phyloP scores from a whole-genome alignment of 2,888 invertebrate species.

The Plagodis pulveraria region DNA sequence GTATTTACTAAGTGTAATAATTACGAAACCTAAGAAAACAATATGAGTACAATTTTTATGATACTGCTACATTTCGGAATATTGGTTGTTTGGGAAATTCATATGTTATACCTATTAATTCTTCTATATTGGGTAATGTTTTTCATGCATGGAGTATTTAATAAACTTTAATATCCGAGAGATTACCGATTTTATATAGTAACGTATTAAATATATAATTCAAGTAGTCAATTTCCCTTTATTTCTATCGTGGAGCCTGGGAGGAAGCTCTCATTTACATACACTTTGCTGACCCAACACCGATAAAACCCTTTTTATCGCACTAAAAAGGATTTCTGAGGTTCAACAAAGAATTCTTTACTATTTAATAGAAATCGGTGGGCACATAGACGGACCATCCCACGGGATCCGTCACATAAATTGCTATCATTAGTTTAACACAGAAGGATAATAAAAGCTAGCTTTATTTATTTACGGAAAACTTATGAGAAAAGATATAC shows the following conservation, averaged over 20 bases:
- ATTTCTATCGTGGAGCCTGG: constrained; percentile 65
- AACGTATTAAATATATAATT: constrained; percentile 47
- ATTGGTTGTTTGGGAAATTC: no score
- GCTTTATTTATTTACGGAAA: constrained; percentile 31
- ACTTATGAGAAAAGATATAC: constrained; percentile 20
- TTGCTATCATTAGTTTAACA: constrained; percentile 44
- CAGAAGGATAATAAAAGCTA: constrained; percentile 37
- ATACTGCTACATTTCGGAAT: no score
- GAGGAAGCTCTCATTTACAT: constrained; percentile 74
- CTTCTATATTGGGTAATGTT: constrained; percentile 1
- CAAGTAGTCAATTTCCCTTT: constrained; percentile 65
- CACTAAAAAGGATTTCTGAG: constrained; percentile 71
- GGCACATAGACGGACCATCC: constrained; percentile 43
- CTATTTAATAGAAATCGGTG: constrained; percentile 61
- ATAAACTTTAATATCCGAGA: no score
- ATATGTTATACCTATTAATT: no score
- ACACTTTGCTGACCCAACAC: constrained; percentile 79
- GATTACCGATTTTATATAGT: constrained; percentile 29
- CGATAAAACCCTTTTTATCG: constrained; percentile 79
- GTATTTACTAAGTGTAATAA: no score
- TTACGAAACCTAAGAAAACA: no score
- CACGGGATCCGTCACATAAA: constrained; percentile 46
- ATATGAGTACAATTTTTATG: no score
- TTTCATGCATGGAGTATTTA: no score
- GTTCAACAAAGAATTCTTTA: constrained; percentile 63